These are phyloP conservation scores for Bibio marci DNA, from an alignment of 2,888 invertebrate species.

Conservation along the genomic window DNA sequence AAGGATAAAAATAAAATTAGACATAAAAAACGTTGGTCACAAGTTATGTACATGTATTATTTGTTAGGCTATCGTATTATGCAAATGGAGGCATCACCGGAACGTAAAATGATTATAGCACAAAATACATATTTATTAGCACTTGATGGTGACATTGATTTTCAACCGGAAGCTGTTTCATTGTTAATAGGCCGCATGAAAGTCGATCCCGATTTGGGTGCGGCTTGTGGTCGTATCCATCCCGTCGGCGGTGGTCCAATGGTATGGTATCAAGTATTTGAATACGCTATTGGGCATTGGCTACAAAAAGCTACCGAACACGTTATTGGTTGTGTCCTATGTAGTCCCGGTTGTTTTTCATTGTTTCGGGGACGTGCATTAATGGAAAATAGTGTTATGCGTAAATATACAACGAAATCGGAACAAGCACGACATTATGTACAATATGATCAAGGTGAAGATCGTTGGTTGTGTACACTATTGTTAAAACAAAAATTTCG, in stretches of 20 bases:
- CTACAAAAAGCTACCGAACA: slow-evolving; percentile 84
- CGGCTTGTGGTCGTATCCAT: slow-evolving; percentile 81
- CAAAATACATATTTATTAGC: slow-evolving; percentile 73
- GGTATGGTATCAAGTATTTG: slow-evolving; percentile 79
- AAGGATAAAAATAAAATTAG: slow-evolving; percentile 81
- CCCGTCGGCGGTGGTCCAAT: slow-evolving; percentile 68
- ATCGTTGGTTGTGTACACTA: slow-evolving; percentile 88
- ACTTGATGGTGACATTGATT: slow-evolving; percentile 79
- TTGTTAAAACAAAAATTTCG: slow-evolving; percentile 80
- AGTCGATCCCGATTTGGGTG: slow-evolving; percentile 61
- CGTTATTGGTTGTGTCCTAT: slow-evolving; percentile 76
- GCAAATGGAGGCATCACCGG: slow-evolving; percentile 34
- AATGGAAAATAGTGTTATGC: slow-evolving; percentile 84
- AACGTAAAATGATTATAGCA: slow-evolving; percentile 44
- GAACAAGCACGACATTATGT: slow-evolving; percentile 70
- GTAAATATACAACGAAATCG: slow-evolving; percentile 65
- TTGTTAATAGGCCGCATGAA: slow-evolving; percentile 73
- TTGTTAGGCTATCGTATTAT: slow-evolving; percentile 64
- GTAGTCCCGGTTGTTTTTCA: slow-evolving; percentile 85
- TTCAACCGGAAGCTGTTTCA: slow-evolving; percentile 63
- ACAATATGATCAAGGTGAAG: slow-evolving; percentile 93
- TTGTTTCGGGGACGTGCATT: slow-evolving; percentile 74
- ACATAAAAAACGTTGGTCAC: slow-evolving; percentile 85
- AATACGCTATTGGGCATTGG: slow-evolving; percentile 88
- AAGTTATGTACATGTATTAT: slow-evolving; percentile 92